A percentile compares a stretch with the other conserved stretches of the same genome.
Evolutionary conservation across 2,113 vertebrate species (phyloP).

Genomic region (Antennarius striatus): DNA sequence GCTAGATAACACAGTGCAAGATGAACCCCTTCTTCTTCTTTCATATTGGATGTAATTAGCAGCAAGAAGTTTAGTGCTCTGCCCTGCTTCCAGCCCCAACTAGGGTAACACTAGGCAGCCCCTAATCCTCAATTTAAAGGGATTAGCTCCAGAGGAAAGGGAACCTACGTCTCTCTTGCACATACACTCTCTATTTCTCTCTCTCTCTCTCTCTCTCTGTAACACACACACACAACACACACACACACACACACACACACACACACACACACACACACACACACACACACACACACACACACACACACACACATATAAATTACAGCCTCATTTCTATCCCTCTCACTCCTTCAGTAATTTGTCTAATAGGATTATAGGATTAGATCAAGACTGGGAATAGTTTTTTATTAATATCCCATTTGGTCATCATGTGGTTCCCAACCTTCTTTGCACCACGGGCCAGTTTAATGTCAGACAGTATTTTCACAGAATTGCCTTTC

Average conservation of each 20-base stretch:
- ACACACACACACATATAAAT: background rate
- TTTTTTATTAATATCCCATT: slow-evolving; percentile 42
- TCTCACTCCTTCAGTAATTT: slow-evolving; percentile 20
- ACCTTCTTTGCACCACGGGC: too few species aligned
- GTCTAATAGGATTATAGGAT: slow-evolving; percentile 69
- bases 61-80: slow-evolving; percentile 69
- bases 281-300: slow-evolving; percentile 43
- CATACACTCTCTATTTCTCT: slow-evolving; percentile 47
- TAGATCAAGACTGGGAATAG: slow-evolving; percentile 48
- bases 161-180: slow-evolving; percentile 66
- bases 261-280: background rate
- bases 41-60: slow-evolving; percentile 80
- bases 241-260: slow-evolving; percentile 42
- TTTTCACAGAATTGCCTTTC: too few species aligned
- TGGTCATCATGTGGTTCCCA: slow-evolving; percentile 10
- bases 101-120: slow-evolving; percentile 70
- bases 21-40: slow-evolving; percentile 48
- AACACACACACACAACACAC: background rate
- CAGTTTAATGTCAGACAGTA: too few species aligned
- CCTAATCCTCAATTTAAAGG: slow-evolving; percentile 79
- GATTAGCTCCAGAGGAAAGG: slow-evolving; percentile 73
- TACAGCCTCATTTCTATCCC: background rate
- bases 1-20: slow-evolving; percentile 41
- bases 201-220: slow-evolving; percentile 20
- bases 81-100: slow-evolving; percentile 57